Evolutionary conservation across 2,888 invertebrate genomes (phyloP).

Genomic region (Drosophila recens): DNA sequence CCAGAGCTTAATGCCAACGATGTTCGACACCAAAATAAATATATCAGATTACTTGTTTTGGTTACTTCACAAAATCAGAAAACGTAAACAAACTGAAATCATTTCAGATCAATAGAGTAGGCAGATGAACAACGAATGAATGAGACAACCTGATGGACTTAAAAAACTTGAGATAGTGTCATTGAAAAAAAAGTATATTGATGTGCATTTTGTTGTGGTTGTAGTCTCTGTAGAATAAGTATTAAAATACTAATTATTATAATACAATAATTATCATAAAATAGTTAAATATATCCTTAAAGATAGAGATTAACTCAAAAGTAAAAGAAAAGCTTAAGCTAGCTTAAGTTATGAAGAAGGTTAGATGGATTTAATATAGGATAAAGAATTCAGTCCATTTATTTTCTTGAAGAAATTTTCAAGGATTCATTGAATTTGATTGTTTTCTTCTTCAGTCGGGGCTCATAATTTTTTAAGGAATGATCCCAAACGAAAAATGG

Average conservation of each 20-base stretch:
- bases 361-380: too few species aligned
- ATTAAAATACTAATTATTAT: not conserved
- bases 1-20: conserved; percentile 74
- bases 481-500: too few species aligned
- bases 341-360: too few species aligned
- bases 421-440: too few species aligned
- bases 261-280: too few species aligned
- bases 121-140: conserved; percentile 17
- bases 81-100: conserved; percentile 19
- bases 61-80: conserved; percentile 34
- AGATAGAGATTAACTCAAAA: too few species aligned
- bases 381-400: too few species aligned
- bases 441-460: too few species aligned
- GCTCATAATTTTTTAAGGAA: too few species aligned
- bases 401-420: too few species aligned
- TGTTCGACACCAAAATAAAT: conserved; percentile 71
- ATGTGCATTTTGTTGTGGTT: not conserved
- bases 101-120: conserved; percentile 9
- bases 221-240: not conserved
- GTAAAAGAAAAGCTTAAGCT: too few species aligned
- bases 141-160: conserved; percentile 8
- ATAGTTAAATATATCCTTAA: too few species aligned
- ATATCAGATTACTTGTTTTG: conserved; percentile 74
- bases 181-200: not conserved
- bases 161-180: not conserved